A percentile compares a stretch with the other conserved stretches of the same genome.
These are phyloP conservation scores for Drosophila neonasuta DNA, from an alignment of 2,888 invertebrate species.

Conservation along the genomic window DNA sequence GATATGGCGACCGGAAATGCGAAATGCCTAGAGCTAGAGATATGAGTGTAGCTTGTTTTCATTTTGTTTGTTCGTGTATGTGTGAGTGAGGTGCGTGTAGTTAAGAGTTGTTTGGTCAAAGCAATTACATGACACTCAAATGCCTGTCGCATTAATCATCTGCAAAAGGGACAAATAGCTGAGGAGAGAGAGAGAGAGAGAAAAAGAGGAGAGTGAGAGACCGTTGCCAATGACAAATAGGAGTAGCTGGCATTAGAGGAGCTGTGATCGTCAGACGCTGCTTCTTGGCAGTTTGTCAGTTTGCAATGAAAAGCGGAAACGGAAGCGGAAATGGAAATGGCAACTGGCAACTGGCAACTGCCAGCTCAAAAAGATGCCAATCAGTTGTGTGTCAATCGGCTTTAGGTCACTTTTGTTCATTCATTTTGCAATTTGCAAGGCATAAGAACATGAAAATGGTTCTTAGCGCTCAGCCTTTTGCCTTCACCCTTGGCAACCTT, in stretches of 20 bases:
- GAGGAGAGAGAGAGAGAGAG: too few species aligned
- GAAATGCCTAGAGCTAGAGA: neutral
- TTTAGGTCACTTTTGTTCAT: constrained; percentile 47
- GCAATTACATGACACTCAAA: constrained; percentile 44
- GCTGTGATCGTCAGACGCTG: constrained; percentile 24
- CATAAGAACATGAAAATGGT: constrained; percentile 44
- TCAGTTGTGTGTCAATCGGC: constrained; percentile 38
- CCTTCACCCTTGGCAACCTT: constrained; percentile 39
- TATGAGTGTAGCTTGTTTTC: too few species aligned
- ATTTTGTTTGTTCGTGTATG: too few species aligned
- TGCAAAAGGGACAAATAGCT: constrained; percentile 1
- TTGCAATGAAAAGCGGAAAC: constrained; percentile 31
- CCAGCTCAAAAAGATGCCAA: constrained; percentile 16
- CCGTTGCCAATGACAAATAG: constrained; percentile 42
- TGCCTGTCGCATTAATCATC: constrained; percentile 50
- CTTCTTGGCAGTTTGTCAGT: constrained; percentile 8
- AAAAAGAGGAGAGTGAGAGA: too few species aligned
- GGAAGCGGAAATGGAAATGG: constrained; percentile 17
- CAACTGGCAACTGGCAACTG: constrained; percentile 3
- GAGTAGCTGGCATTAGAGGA: constrained; percentile 23
- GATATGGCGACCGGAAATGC: constrained; percentile 38
- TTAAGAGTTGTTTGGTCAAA: constrained; percentile 26
- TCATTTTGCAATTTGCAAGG: constrained; percentile 53
- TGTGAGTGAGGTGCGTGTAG: constrained; percentile 7
- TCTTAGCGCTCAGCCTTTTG: neutral